These are phyloP conservation scores for Ferrisia virgata DNA, from an alignment of 2,888 invertebrate genomes.

Conservation along the genomic window DNA sequence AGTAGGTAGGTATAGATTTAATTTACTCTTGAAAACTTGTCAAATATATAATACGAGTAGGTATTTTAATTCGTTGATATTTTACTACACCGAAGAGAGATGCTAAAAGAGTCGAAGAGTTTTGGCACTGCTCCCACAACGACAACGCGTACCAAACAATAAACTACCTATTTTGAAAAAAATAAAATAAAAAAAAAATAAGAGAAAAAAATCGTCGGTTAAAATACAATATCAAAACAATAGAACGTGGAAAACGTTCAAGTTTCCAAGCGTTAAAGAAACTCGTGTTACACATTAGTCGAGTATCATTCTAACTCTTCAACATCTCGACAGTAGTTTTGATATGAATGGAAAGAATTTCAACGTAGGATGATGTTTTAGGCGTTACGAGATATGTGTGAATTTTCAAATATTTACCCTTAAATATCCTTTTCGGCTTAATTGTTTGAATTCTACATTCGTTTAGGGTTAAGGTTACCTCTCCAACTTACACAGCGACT, in stretches of 20 bases:
- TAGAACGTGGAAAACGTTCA: background rate
- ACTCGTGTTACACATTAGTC: background rate
- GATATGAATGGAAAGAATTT: conserved; percentile 9
- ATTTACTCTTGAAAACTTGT: background rate
- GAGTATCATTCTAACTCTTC: conserved; percentile 11
- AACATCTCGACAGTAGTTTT: background rate
- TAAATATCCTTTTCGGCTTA: background rate
- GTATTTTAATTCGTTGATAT: background rate
- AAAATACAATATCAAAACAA: conserved; percentile 7
- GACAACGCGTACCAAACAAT: background rate
- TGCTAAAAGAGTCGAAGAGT: background rate
- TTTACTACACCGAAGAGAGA: background rate
- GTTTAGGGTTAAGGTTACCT: background rate
- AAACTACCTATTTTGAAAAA: background rate
- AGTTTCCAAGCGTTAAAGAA: conserved; percentile 6
- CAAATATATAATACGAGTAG: background rate
- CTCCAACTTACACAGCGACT: too few relatives aligned
- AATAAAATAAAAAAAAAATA: background rate
- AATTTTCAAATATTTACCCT: conserved; percentile 7
- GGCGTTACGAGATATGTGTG: background rate
- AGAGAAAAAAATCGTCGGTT: background rate
- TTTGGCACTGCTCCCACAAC: background rate
- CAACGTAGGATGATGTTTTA: background rate
- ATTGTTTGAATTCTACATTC: background rate
- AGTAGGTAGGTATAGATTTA: background rate